Conservation (phyloP, 1,140 invertebrate species). For the Lepidurus couesii region DNA sequence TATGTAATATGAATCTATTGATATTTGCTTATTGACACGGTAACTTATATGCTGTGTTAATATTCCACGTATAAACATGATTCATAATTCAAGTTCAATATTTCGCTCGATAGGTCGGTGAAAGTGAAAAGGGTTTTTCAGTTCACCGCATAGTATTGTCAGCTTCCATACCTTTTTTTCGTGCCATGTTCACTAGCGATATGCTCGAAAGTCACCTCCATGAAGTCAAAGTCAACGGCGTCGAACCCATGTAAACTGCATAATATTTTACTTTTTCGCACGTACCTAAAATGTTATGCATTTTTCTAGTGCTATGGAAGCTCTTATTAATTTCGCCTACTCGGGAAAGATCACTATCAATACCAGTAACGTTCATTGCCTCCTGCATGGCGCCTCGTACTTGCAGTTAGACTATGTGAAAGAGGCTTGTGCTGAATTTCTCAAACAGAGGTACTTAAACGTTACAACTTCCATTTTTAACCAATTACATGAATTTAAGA, state of each 20-base stretch:
- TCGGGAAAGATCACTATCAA: constrained; percentile 71
- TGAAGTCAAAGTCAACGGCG: constrained; percentile 74
- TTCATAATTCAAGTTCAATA: constrained; percentile 26
- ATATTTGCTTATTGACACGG: too few species aligned
- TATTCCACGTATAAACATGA: too few species aligned
- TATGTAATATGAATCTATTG: constrained; percentile 5
- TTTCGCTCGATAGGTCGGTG: constrained; percentile 58
- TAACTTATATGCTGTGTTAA: too few species aligned
- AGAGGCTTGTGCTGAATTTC: constrained; percentile 76
- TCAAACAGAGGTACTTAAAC: constrained; percentile 56
- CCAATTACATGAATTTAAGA: constrained; percentile 44
- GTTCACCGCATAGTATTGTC: constrained; percentile 80
- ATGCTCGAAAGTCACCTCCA: constrained; percentile 79
- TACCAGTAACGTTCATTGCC: constrained; percentile 72
- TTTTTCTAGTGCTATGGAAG: constrained; percentile 65
- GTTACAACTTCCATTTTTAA: constrained; percentile 16
- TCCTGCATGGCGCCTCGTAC: constrained; percentile 83
- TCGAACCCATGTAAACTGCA: constrained; percentile 61
- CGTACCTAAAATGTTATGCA: constrained; percentile 29
- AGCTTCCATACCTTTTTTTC: constrained; percentile 83
- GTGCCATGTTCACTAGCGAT: constrained; percentile 85
- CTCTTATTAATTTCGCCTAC: constrained; percentile 81
- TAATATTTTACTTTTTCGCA: constrained; percentile 23
- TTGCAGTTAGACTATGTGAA: constrained; percentile 72
- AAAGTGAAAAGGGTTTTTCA: constrained; percentile 59